phyloP scores from a whole-genome alignment of 2,797 vertebrate species.

The Pseudopleuronectes americanus region DNA sequence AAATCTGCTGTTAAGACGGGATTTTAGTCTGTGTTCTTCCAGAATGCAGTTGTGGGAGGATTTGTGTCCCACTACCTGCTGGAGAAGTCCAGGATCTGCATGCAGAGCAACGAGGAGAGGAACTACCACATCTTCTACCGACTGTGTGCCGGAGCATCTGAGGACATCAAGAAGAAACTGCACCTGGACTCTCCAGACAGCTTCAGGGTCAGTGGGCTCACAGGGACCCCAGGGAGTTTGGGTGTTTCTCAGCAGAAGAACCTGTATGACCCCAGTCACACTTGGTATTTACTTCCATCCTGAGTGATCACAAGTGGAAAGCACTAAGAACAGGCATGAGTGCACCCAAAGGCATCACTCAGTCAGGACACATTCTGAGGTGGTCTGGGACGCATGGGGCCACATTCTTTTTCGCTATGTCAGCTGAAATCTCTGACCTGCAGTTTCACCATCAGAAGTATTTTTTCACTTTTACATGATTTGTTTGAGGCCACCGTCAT shows the following conservation, averaged over 20 bases:
- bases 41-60: conserved; percentile 96
- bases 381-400: too few relatives aligned
- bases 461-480: too few relatives aligned
- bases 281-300: too few relatives aligned
- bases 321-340: too few relatives aligned
- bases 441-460: too few relatives aligned
- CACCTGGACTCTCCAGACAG: conserved; percentile 95
- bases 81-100: conserved; percentile 98
- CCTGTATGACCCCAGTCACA: too few relatives aligned
- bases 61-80: conserved; percentile 98
- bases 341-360: too few relatives aligned
- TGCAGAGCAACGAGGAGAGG: conserved; percentile 96
- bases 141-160: conserved; percentile 95
- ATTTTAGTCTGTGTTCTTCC: neutral
- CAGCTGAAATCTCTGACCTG: too few relatives aligned
- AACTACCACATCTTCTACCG: conserved; percentile 99
- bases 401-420: too few relatives aligned
- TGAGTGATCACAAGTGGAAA: too few relatives aligned
- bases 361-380: too few relatives aligned
- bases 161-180: conserved; percentile 93
- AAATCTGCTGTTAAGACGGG: neutral
- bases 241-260: neutral
- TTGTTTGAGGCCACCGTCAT: too few relatives aligned
- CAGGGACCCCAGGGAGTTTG: neutral
- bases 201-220: conserved; percentile 89